Conservation (phyloP, 2,888 invertebrate species). For the Epiblema foenella region DNA sequence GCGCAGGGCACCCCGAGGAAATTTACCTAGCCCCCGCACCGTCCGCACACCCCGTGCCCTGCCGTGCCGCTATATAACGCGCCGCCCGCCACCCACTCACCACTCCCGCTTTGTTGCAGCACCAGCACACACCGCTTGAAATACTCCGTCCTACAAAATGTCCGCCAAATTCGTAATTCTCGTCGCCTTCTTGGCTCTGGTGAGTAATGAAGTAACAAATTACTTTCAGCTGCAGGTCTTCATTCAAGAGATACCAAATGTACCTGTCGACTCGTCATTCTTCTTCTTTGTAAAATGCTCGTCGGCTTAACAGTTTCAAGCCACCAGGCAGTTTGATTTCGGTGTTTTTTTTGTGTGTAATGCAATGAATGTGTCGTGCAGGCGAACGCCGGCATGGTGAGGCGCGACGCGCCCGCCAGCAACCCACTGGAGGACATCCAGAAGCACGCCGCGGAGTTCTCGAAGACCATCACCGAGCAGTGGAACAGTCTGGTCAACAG, state of each 20-base stretch:
- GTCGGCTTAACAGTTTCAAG: not conserved
- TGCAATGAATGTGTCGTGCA: constrained; percentile 48
- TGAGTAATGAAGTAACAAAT: constrained; percentile 56
- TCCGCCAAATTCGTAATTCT: constrained; percentile 65
- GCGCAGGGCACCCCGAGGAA: constrained; percentile 48
- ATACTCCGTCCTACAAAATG: constrained; percentile 54
- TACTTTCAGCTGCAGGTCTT: not conserved
- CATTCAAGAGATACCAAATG: not conserved
- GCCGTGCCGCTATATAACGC: constrained; percentile 53
- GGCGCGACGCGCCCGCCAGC: constrained; percentile 63
- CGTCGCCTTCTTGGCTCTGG: constrained; percentile 70
- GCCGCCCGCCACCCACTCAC: constrained; percentile 49
- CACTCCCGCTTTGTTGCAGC: constrained; percentile 58
- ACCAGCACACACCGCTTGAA: constrained; percentile 46
- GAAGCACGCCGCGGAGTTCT: constrained; percentile 69
- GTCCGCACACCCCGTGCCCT: constrained; percentile 31
- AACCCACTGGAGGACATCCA: constrained; percentile 61
- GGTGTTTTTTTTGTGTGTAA: not conserved
- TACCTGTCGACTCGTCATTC: no score
- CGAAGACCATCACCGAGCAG: constrained; percentile 67
- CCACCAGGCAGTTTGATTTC: not conserved
- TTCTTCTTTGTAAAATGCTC: not conserved
- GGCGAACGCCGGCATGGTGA: constrained; percentile 63
- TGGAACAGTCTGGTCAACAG: constrained; percentile 64
- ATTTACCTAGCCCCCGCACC: constrained; percentile 43